A percentile compares a stretch with the other conserved stretches of the same genome.
These are phyloP conservation scores for Lepus americanus DNA, from an alignment of 2,113 vertebrate genomes.

Conservation along the genomic window DNA sequence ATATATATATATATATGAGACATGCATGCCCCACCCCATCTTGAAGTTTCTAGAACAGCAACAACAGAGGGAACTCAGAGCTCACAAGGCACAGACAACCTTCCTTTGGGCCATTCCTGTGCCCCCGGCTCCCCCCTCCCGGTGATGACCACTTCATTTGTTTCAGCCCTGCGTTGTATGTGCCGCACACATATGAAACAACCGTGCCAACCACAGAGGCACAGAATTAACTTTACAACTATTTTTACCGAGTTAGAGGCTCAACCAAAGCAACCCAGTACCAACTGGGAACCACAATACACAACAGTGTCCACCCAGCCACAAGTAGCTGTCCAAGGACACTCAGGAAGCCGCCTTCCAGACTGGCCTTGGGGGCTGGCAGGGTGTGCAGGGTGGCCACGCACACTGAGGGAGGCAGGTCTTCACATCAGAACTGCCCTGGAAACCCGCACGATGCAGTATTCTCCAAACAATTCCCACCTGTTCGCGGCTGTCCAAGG, in stretches of 20 bases:
- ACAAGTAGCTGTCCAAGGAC: neutral
- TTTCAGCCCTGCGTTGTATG: neutral
- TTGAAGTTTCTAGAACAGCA: conserved; percentile 62
- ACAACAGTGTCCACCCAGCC: neutral
- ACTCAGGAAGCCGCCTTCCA: neutral
- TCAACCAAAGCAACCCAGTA: neutral
- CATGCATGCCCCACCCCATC: neutral
- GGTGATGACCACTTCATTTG: neutral
- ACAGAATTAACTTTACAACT: conserved; percentile 50
- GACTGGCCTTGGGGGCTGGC: neutral
- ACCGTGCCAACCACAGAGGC: conserved; percentile 30
- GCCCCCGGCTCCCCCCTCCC: neutral
- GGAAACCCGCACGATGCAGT: neutral
- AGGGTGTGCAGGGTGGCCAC: neutral
- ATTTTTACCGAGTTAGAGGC: conserved; percentile 51
- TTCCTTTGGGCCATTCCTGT: neutral
- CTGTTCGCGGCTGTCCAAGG: neutral
- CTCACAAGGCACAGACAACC: neutral
- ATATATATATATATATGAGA: no score
- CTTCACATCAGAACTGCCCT: conserved; percentile 26
- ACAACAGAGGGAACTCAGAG: neutral
- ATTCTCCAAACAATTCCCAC: conserved; percentile 20
- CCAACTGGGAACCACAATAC: conserved; percentile 29
- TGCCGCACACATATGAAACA: neutral
- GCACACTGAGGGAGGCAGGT: neutral